Evolutionary conservation across 2,888 invertebrate genomes (phyloP).

Genomic region (Scrobipalpa atriplicella): DNA sequence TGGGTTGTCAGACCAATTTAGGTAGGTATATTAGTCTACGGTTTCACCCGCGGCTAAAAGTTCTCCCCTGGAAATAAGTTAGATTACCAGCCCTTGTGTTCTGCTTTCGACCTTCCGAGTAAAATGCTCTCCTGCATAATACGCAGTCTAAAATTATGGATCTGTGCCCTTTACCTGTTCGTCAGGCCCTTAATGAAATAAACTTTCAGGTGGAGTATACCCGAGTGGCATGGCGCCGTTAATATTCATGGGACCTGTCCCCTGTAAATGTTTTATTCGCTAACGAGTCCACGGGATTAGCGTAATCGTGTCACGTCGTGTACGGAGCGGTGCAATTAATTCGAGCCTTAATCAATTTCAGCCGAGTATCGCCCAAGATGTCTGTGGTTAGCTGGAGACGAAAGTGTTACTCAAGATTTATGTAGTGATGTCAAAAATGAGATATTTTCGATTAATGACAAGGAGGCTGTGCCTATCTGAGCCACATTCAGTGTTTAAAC

Average conservation of each 20-base stretch:
- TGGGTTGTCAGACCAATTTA: too few relatives aligned
- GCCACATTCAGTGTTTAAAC: too few relatives aligned
- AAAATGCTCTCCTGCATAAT: neutral
- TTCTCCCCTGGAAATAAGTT: too few relatives aligned
- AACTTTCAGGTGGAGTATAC: conserved; percentile 65
- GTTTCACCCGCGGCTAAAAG: too few relatives aligned
- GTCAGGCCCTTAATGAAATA: conserved; percentile 66
- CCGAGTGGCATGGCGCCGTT: conserved; percentile 57
- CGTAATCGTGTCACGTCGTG: conserved; percentile 79
- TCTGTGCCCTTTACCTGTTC: neutral
- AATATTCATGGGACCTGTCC: conserved; percentile 74
- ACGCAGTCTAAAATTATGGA: neutral
- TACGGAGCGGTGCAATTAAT: conserved; percentile 72
- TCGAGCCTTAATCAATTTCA: conserved; percentile 69
- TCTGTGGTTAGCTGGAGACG: too few relatives aligned
- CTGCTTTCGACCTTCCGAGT: too few relatives aligned
- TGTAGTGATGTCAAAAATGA: neutral
- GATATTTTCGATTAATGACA: neutral
- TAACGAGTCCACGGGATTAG: conserved; percentile 76
- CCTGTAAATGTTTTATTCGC: conserved; percentile 82
- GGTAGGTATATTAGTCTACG: too few relatives aligned
- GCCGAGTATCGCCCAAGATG: conserved; percentile 26
- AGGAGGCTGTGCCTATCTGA: too few relatives aligned
- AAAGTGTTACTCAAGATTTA: neutral
- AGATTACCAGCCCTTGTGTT: too few relatives aligned